Conservation (phyloP, 2,888 invertebrate genomes). For the Polymixis lichenea region DNA sequence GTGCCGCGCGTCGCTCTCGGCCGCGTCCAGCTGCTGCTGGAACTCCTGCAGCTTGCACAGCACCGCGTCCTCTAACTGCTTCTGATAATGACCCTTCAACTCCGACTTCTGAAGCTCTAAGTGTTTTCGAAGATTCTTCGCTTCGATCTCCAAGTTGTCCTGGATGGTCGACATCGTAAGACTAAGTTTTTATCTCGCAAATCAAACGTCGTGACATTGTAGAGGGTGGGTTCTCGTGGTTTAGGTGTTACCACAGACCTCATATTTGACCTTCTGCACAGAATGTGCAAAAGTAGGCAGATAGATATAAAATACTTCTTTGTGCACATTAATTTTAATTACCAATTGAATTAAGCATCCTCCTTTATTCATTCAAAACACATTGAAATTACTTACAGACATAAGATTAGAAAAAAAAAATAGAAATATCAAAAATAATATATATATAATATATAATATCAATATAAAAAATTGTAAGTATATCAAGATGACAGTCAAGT, state of each 20-base stretch:
- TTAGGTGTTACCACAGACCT: neutral
- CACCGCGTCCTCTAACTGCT: constrained; percentile 95
- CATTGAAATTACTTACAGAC: neutral
- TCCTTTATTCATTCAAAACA: neutral
- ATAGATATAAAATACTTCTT: too few species aligned
- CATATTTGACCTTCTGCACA: neutral
- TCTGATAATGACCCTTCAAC: constrained; percentile 94
- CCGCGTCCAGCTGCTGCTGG: constrained; percentile 92
- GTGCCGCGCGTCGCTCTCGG: constrained; percentile 91
- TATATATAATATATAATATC: too few species aligned
- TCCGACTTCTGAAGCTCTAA: constrained; percentile 92
- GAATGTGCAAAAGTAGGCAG: neutral
- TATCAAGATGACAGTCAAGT: too few species aligned
- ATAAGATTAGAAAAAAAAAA: neutral
- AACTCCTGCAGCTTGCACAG: constrained; percentile 94
- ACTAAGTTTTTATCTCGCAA: neutral
- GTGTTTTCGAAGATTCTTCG: constrained; percentile 88
- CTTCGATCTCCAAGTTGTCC: constrained; percentile 89
- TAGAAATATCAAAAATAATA: too few species aligned
- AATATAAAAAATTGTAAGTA: too few species aligned
- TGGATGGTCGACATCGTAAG: constrained; percentile 63
- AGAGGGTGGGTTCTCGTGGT: neutral
- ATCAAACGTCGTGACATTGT: too few species aligned
- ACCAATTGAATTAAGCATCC: neutral
- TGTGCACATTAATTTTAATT: neutral